A percentile compares a stretch with the other conserved stretches of the same genome.
Evolutionary conservation across 2,113 vertebrate species (phyloP).

Genomic region (Laticauda colubrina): DNA sequence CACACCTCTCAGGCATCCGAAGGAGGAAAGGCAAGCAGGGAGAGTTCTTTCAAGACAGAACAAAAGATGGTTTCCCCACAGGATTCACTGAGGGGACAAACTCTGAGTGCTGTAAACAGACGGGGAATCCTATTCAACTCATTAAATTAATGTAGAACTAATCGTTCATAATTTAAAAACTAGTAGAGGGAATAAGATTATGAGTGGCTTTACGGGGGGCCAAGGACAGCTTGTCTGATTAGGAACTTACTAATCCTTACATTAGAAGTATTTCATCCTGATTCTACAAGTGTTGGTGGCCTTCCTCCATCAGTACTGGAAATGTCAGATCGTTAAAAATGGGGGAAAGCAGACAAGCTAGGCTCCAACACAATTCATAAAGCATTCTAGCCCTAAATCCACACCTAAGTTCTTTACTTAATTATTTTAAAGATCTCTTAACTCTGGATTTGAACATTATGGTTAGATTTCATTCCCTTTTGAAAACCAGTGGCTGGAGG

Average conservation of each 20-base stretch:
- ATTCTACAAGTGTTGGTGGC: not conserved
- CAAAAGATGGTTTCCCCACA: conserved; percentile 67
- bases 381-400: not conserved
- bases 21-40: conserved; percentile 32
- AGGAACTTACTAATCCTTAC: conserved; percentile 22
- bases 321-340: not conserved
- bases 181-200: conserved; percentile 16
- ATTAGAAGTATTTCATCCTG: not conserved
- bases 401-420: not conserved
- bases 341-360: not conserved
- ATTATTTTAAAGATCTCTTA: not conserved
- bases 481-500: conserved; percentile 53
- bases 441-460: not conserved
- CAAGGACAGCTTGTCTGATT: conserved; percentile 28
- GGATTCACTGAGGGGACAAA: conserved; percentile 76
- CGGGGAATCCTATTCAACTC: conserved; percentile 56
- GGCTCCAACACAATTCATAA: not conserved
- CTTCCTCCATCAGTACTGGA: conserved; percentile 5
- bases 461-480: conserved; percentile 57
- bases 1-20: conserved; percentile 6
- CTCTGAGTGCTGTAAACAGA: conserved; percentile 69
- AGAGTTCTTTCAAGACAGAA: conserved; percentile 40
- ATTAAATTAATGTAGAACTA: conserved; percentile 7
- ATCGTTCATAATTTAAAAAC: conserved; percentile 37
- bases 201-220: not conserved